A percentile compares a stretch with the other conserved stretches of the same genome.
Evolutionary conservation across 2,113 vertebrate genomes (phyloP).

Genomic region (Melospiza melodia): DNA sequence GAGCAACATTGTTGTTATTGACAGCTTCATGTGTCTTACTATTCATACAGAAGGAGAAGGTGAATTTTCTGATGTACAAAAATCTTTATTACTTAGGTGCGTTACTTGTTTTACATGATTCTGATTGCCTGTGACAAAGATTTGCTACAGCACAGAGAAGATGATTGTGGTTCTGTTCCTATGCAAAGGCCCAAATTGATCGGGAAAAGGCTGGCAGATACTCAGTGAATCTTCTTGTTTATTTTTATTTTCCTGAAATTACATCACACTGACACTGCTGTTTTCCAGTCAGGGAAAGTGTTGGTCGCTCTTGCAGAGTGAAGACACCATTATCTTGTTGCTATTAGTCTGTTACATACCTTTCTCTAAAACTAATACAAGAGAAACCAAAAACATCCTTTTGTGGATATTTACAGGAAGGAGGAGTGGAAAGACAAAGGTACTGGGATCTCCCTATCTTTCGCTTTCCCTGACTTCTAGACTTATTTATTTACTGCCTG

Average conservation of each 20-base stretch:
- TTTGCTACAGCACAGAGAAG: neutral
- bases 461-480: neutral
- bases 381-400: neutral
- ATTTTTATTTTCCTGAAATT: neutral
- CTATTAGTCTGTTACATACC: neutral
- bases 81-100: neutral
- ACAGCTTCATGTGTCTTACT: neutral
- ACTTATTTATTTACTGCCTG: neutral
- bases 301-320: neutral
- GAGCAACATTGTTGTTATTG: neutral
- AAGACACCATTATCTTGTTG: neutral
- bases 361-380: neutral
- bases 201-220: neutral
- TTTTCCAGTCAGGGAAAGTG: neutral
- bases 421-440: neutral
- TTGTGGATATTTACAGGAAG: neutral
- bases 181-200: neutral
- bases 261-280: accelerated
- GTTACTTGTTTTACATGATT: neutral
- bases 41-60: accelerated
- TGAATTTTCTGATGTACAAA: neutral
- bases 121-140: neutral
- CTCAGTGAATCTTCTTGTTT: neutral
- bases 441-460: neutral
- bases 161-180: neutral